Conservation (phyloP, 2,888 invertebrate genomes). For the Nemapogon koenigi region DNA sequence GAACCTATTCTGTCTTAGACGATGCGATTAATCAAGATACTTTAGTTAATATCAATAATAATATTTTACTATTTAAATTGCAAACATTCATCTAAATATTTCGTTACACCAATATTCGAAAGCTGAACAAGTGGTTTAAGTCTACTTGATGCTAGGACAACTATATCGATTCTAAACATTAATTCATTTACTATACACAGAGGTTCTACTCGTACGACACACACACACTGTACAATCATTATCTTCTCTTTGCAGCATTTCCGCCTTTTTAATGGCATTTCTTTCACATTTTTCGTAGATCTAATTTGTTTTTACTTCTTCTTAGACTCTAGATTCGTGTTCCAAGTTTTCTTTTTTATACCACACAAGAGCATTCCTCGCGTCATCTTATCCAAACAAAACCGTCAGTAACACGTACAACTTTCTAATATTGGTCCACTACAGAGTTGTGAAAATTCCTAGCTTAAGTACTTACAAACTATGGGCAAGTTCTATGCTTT, state of each 20-base stretch:
- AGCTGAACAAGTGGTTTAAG: constrained; percentile 44
- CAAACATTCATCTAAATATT: too few relatives aligned
- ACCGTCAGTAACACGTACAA: constrained; percentile 39
- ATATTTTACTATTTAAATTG: too few relatives aligned
- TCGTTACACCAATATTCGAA: constrained; percentile 58
- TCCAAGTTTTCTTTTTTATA: neutral
- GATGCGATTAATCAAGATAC: too few relatives aligned
- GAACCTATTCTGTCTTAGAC: too few relatives aligned
- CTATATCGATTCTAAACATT: constrained; percentile 41
- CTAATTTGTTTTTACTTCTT: too few relatives aligned
- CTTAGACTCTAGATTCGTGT: neutral
- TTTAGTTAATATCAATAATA: too few relatives aligned
- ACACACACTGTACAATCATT: constrained; percentile 17
- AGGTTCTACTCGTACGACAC: too few relatives aligned
- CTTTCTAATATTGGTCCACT: constrained; percentile 66
- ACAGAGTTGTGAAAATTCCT: constrained; percentile 50
- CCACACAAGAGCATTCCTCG: too few relatives aligned
- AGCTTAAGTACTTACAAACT: constrained; percentile 40
- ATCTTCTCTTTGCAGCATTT: constrained; percentile 14
- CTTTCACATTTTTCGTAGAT: constrained; percentile 9
- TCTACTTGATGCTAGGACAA: too few relatives aligned
- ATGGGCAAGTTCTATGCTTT: constrained; percentile 55
- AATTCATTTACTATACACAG: constrained; percentile 41
- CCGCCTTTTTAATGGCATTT: constrained; percentile 1
- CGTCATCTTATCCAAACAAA: neutral